Evolutionary conservation across 1,140 invertebrate genomes (phyloP), one percentile per base, ranked within the genome.

Genomic region (Cotesia glomerata): DNA sequence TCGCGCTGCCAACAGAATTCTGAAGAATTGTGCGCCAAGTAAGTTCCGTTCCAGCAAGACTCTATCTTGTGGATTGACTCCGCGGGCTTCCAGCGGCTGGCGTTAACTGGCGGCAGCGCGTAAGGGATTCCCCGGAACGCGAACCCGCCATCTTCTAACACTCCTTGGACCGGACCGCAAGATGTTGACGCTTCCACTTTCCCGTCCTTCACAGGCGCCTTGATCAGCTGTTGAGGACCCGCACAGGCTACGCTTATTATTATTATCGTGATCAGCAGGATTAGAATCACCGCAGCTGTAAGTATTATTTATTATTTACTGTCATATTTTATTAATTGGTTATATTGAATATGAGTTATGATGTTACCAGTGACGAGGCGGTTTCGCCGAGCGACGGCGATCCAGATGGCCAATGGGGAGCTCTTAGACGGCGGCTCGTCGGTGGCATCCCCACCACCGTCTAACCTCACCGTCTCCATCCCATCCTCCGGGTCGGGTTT

Each of bases 111-210:
- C 9, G 94, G 92, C n/a, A 91, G 78, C 3, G 95, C 95, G 82
- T 95, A 97, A 0, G 95, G 95, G 62, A 97, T 93, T 14, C 95
- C 94, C 16, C 91, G 91, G 84, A 97, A 97, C 2, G 93, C 92
- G 76, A 92, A 93, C 1, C 91, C 93, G 11, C 91, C 92, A 71
- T 95, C 92, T 79, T 95, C 92, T 32, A 92, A 84, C 8, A 92
- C 81, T 14, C 95, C 95, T 86, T 95, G 90, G 16, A 95, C 91
- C 9, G 85, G 87, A 64, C 95, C 95, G 82, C 95, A 97, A 1
- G 91, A 89, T 11, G 94, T 95, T 26, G 92, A 88, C 0, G 94
- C 91, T 35, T 90, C 89, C 0, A 94, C 89, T 70, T 90, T 91
- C n/a, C 92, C 93, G 76, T 92, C 88, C 56, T 89, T 89, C n/a